Base-by-base conservation (phyloP, 2,888 invertebrate genomes). In the Lacanobia wlatinum region DNA sequence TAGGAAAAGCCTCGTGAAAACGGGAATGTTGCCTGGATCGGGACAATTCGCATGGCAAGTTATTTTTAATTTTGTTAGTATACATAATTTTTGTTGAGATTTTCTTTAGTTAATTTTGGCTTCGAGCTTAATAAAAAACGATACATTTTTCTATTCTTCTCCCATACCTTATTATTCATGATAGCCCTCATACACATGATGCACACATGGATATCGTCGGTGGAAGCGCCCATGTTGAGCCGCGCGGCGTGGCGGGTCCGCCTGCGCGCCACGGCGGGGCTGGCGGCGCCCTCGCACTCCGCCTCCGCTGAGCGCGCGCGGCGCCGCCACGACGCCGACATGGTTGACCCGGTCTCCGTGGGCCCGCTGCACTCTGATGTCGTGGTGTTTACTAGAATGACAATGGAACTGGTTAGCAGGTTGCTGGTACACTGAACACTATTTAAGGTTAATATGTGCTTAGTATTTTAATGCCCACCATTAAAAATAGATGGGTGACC, bases 151-250 rank as follows among this genome's bases (percentile, higher is more conserved):
- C 28, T 28, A 28, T 28, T 3, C 28, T 28, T 28, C 34, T 34
- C 9, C 21, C 21, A 4, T 78, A 98, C 98, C 97, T 99, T 99
- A 93, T 99, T 99, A 95, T 99, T 99, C 99, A 99, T 99, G 90
- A 99, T 99, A 87, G 99, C 99, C 73, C 99, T 97, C 97, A 99
- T 98, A 92, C 99, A 99, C 98, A 99, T 98, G 90, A 99, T 99
- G 96, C 99, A 99, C 78, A 99, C 99, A 95, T 99, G 99, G 90
- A 99, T 99, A 92, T 99, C 99, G 93, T 99, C 99, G 80, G 99
- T 98, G 73, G 99, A 98, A 88, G 99, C 98, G 68, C 99, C 99
- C 98, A 99, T 98, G 93, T 98, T 99, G 83, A 99, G 96, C 87
- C 98, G 97, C 65, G 98, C 98, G 50, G 98, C 98, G 93, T 99